Base-by-base conservation (phyloP, 2,113 vertebrate genomes). In the Gnathonemus longibarbis region DNA sequence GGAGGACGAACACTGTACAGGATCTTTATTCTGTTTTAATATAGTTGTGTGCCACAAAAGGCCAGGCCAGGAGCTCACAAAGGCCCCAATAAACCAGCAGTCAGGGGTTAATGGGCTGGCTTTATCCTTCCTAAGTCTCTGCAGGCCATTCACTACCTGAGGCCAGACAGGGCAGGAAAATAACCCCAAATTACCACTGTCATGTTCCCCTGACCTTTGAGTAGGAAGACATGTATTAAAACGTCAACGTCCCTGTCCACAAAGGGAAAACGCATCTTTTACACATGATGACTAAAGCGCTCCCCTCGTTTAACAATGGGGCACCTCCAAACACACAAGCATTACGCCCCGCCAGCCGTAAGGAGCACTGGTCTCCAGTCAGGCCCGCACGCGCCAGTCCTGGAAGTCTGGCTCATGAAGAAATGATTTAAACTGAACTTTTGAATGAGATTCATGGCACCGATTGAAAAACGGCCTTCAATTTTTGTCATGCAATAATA, bases 71-170 rank as follows among this genome's bases (percentile, higher is more conserved):
- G 52, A 94, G 93, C 95, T 92, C 95, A 96, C 94, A 94, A 92
- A 95, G 94, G 94, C 94, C 94, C 93, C 95, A 95, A 95, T 93
- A 92, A 93, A 96, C 93, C 94, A 95, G 95, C 94, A 95, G 94
- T 95, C 94, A 95, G 94, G 95, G 95, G 95, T 96, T 96, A 96
- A 96, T 95, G 94, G 95, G 94, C 95, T 94, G 94, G 92, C 93
- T 96, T 95, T 95, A 93, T 92, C 95, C 53, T 94, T 91, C 93
- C 95, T 94, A 88, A 90, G 91, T 94, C 93, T 93, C 95, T 45
- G 94, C 92, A 95, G 93, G 95, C 94, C 94, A 96, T 86, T 90
- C 95, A 93, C 92, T 91, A 90, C 92, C 92, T 94, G 94, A 95
- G 92, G 94, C 92, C 88, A 50, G 80, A 35, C 52, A 13, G 35